Base-by-base conservation (phyloP, 2,113 vertebrate species). In the Solea senegalensis region DNA sequence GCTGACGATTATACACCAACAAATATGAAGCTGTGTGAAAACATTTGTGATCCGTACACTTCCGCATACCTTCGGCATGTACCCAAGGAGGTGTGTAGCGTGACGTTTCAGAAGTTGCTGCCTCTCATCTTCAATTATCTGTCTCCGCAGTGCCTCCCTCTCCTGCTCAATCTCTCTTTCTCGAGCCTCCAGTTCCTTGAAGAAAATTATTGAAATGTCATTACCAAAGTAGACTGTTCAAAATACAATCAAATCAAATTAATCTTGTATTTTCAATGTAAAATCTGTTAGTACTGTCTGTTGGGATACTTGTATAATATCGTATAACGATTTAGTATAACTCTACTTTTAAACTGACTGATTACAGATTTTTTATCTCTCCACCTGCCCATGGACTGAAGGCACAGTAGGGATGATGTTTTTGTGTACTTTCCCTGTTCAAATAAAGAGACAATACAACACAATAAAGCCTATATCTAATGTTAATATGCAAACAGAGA, bases 101-200 rank as follows among this genome's bases (percentile, higher is more conserved):
- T 99, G 96, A 12, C 93, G 91, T 78, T 95, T 95, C 53, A 99
- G 94, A 59, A 98, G 95, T 76, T 88, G 95, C 81, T 92, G 92
- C 69, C 97, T 94, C 86, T 99, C 98, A 71, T 99, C 96, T 80
- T 99, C 98, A 65, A 99, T 90, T 44, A 99, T 92, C 72, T 91
- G 88, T 68, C 90, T 79, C 1, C 93, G 89, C 41, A 84, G 67
- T 4, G 86, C 88, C 82, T 96, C 92, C 81, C 81, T 90, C 81
- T 89, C 91, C 74, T 94, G 84, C 66, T 97, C 95, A 3, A 89
- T 11, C 0, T 89, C 90, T 72, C 86, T 90, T 56, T 96, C 96
- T 87, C 95, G 90, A 27, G 94, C 90, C 83, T 96, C 95, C 58
- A 74, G 91, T 68, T 96, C 94, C 96, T 98, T 54, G 4, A 72